Percentiles rank a stretch among this genome's conserved stretches.
Conservation (phyloP, 1,140 invertebrate genomes). For the Pygmarrhopalites habei region DNA sequence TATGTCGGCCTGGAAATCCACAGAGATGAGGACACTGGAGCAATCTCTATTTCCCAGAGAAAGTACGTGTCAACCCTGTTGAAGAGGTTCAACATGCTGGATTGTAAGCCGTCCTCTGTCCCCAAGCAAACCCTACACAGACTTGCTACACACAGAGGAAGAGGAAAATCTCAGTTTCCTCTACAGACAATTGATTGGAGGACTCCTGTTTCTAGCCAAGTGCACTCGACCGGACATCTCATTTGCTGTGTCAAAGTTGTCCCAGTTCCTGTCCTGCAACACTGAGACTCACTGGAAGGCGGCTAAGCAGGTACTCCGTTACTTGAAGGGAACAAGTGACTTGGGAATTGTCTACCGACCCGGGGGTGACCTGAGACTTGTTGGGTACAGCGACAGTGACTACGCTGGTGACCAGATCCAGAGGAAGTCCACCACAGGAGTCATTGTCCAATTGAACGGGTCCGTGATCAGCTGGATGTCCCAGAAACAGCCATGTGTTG, state of each 20-base stretch:
- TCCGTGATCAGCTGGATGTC: constrained; percentile 40
- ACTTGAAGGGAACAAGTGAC: constrained; percentile 42
- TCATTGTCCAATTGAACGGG: constrained; percentile 23
- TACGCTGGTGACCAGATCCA: constrained; percentile 33
- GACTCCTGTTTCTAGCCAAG: constrained; percentile 44
- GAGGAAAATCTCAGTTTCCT: neutral
- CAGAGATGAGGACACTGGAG: neutral
- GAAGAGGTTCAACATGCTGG: neutral
- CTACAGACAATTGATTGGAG: constrained; percentile 40
- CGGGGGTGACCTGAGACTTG: constrained; percentile 2
- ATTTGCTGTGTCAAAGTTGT: constrained; percentile 42
- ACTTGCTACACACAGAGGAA: neutral
- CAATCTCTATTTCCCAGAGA: neutral
- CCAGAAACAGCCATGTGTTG: constrained; percentile 40
- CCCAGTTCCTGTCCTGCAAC: constrained; percentile 41
- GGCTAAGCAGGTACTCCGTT: constrained; percentile 43
- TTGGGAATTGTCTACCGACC: constrained; percentile 5
- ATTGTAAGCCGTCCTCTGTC: neutral
- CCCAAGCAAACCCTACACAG: neutral
- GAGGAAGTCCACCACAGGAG: constrained; percentile 36
- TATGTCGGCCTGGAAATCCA: constrained; percentile 5
- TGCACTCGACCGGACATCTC: constrained; percentile 44
- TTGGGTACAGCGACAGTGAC: constrained; percentile 39
- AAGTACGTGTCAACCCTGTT: neutral
- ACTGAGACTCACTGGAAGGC: constrained; percentile 41